A percentile compares a stretch with the other conserved stretches of the same genome.
Conservation (phyloP, 2,113 vertebrate genomes). For the Eonycteris spelaea region DNA sequence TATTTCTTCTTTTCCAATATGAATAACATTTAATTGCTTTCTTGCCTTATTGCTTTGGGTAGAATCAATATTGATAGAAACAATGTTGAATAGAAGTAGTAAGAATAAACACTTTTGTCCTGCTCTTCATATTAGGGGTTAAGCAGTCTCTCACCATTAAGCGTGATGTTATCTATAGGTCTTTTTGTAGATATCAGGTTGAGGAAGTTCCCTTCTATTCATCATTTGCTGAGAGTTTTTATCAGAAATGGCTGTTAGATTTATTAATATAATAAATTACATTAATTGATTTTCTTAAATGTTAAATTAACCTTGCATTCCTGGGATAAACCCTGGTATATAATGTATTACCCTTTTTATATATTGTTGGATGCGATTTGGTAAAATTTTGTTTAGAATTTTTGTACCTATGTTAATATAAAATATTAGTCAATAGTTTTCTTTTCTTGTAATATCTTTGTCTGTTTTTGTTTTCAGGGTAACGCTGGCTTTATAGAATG, state of each 20-base stretch:
- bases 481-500: background rate
- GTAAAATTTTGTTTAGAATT: background rate
- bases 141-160: background rate
- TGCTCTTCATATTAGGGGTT: background rate
- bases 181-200: background rate
- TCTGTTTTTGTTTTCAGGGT: background rate
- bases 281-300: background rate
- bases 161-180: background rate
- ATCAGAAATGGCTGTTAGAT: background rate
- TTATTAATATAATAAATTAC: background rate
- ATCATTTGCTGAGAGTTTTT: background rate
- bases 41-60: background rate
- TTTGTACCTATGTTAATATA: background rate
- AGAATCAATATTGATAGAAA: background rate
- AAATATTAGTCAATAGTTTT: background rate
- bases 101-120: background rate
- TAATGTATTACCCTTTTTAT: background rate
- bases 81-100: background rate
- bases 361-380: background rate
- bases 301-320: background rate
- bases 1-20: background rate
- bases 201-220: background rate
- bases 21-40: background rate
- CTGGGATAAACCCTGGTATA: background rate
- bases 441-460: background rate